Evolutionary conservation across 2,888 invertebrate genomes (phyloP).

Genomic region (Cremastinae sp.): DNA sequence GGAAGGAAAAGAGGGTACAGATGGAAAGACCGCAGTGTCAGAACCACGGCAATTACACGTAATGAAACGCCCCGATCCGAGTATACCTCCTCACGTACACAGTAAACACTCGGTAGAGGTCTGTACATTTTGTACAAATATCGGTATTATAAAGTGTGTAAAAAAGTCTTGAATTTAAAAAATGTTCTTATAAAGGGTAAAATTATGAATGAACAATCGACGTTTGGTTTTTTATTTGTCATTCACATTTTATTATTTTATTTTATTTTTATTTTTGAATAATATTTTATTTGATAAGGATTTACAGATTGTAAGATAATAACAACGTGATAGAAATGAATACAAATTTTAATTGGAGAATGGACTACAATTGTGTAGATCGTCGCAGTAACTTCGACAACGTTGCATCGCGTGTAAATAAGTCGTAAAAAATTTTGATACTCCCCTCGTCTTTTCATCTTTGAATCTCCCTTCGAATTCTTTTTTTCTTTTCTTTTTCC

Average conservation of each 20-base stretch:
- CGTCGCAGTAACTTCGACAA: slow-evolving; percentile 49
- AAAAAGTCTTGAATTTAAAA: too few relatives aligned
- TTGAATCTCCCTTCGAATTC: slow-evolving; percentile 50
- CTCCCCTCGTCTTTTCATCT: slow-evolving; percentile 39
- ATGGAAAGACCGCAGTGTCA: slow-evolving; percentile 74
- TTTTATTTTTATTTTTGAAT: too few relatives aligned
- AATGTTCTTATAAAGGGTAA: too few relatives aligned
- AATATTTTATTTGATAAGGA: too few relatives aligned
- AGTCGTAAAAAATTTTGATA: slow-evolving; percentile 67
- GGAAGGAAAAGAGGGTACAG: slow-evolving; percentile 41
- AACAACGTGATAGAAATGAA: too few relatives aligned
- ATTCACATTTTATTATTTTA: too few relatives aligned
- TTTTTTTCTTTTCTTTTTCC: slow-evolving; percentile 41
- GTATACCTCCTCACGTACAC: slow-evolving; percentile 40
- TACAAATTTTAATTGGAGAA: too few relatives aligned
- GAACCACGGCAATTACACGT: slow-evolving; percentile 78
- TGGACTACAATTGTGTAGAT: too few relatives aligned
- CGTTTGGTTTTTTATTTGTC: too few relatives aligned
- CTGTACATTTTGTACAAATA: slow-evolving; percentile 14
- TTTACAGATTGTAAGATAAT: too few relatives aligned
- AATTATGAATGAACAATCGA: too few relatives aligned
- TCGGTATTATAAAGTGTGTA: too few relatives aligned
- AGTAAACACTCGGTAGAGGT: neutral
- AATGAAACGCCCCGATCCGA: slow-evolving; percentile 77
- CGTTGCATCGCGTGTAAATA: slow-evolving; percentile 74